Evolutionary conservation across 2,113 vertebrate genomes (phyloP).

Genomic region (Carassius carassius): DNA sequence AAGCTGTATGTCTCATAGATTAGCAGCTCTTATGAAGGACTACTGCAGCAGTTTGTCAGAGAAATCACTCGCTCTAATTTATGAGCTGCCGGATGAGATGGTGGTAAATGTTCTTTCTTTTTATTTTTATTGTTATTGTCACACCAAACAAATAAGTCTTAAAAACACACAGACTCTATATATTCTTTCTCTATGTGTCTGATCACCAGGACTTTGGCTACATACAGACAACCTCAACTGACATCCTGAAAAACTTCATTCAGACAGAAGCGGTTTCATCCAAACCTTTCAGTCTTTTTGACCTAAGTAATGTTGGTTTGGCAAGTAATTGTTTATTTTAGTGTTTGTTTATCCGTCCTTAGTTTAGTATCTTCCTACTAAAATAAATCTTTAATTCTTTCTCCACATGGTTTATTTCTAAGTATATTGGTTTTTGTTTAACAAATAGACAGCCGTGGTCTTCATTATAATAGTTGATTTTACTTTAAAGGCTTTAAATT

Average conservation of each 20-base stretch:
- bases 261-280: conserved; percentile 83
- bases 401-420: background rate
- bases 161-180: background rate
- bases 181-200: background rate
- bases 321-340: conserved; percentile 67
- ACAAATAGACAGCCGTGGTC: background rate
- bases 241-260: conserved; percentile 88
- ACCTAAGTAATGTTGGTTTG: conserved; percentile 87
- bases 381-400: no score
- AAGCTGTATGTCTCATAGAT: conserved; percentile 64
- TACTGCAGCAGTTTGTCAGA: conserved; percentile 85
- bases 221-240: conserved; percentile 84
- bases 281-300: conserved; percentile 86
- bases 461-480: background rate
- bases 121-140: background rate
- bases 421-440: background rate
- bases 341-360: no score
- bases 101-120: conserved; percentile 73
- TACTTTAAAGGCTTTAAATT: no score
- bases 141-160: background rate
- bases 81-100: conserved; percentile 87
- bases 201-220: conserved; percentile 84
- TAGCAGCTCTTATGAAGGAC: conserved; percentile 81
- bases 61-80: conserved; percentile 84
- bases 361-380: no score